These are phyloP conservation scores for Florisuga fusca DNA, from an alignment of 2,797 vertebrate genomes.

Conservation along the genomic window DNA sequence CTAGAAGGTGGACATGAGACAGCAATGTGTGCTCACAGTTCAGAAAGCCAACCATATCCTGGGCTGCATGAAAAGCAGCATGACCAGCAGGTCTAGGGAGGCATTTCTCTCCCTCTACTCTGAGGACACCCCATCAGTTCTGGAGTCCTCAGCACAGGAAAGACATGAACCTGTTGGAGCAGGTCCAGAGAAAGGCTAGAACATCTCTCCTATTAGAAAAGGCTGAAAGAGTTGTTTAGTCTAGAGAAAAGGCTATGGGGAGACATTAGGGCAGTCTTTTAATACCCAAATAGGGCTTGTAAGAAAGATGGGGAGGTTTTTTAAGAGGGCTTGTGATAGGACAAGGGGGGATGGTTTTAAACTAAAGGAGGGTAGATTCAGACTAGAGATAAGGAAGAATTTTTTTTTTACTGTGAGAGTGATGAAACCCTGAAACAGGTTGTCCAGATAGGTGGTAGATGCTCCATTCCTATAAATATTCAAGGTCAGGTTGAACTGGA, in stretches of 20 bases:
- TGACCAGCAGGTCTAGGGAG: no score
- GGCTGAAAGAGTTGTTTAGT: neutral
- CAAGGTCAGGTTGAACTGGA: neutral
- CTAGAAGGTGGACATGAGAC: no score
- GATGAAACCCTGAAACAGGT: neutral
- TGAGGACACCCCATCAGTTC: no score
- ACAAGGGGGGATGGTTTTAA: neutral
- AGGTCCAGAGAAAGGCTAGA: neutral
- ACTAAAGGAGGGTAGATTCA: neutral
- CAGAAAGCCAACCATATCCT: no score
- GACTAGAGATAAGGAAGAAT: neutral
- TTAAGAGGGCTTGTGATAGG: neutral
- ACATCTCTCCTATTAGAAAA: neutral
- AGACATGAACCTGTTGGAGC: no score
- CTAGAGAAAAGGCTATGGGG: neutral
- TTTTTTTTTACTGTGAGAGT: neutral
- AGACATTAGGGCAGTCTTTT: neutral
- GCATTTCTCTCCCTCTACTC: no score
- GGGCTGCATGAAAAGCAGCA: no score
- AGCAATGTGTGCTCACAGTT: no score
- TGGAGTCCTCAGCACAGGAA: neutral
- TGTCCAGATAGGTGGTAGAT: neutral
- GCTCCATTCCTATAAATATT: neutral
- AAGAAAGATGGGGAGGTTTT: neutral
- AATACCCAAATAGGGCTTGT: neutral